Conservation (phyloP, 2,888 invertebrate genomes). For the Caenorhabditis afra region DNA sequence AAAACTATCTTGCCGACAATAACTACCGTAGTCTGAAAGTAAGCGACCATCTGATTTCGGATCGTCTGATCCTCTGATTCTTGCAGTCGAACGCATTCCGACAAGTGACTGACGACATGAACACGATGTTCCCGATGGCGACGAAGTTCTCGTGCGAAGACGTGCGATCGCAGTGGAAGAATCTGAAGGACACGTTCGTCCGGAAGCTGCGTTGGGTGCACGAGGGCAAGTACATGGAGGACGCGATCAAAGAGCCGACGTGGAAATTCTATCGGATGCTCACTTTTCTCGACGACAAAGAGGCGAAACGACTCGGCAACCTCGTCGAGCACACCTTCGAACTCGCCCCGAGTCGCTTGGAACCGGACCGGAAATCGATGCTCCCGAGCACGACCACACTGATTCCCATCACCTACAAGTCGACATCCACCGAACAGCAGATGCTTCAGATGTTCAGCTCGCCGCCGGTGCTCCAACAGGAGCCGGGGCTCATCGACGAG, state of each 20-base stretch:
- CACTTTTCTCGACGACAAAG: conserved; percentile 66
- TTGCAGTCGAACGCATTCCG: too few relatives aligned
- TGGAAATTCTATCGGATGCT: conserved; percentile 73
- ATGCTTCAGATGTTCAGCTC: conserved; percentile 56
- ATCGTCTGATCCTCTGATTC: too few relatives aligned
- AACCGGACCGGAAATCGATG: conserved; percentile 28
- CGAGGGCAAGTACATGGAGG: conserved; percentile 70
- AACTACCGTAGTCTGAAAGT: conserved; percentile 43
- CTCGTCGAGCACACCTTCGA: conserved; percentile 27
- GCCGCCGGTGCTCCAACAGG: conserved; percentile 13
- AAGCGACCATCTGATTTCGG: neutral
- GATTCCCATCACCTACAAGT: conserved; percentile 47
- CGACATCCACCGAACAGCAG: conserved; percentile 60
- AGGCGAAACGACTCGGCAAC: conserved; percentile 45
- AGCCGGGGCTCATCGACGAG: neutral
- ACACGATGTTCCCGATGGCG: conserved; percentile 25
- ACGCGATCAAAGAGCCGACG: conserved; percentile 69
- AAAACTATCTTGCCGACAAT: conserved; percentile 27
- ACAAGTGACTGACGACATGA: conserved; percentile 38
- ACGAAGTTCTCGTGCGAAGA: conserved; percentile 62
- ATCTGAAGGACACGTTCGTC: conserved; percentile 72
- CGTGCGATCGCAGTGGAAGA: conserved; percentile 72
- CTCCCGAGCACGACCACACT: neutral
- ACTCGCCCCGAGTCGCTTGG: conserved; percentile 1
- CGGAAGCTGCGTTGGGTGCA: conserved; percentile 70